Percentiles rank a stretch among this genome's conserved stretches.
phyloP scores from a whole-genome alignment of 2,797 vertebrate species.

The Argya squamiceps region DNA sequence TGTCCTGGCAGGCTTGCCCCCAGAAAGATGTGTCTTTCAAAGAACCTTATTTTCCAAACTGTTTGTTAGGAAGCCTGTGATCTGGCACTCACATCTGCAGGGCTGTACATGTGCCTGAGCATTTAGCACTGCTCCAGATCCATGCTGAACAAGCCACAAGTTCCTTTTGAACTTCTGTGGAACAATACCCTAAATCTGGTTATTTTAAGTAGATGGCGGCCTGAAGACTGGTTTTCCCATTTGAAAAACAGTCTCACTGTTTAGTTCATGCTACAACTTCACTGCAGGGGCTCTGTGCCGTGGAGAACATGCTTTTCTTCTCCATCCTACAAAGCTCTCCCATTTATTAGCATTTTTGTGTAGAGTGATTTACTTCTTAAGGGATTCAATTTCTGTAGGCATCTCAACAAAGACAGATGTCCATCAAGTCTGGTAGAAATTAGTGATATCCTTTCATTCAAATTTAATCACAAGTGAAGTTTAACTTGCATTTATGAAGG shows the following conservation, averaged over 20 bases:
- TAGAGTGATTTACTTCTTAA: constrained; percentile 3
- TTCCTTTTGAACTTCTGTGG: background rate
- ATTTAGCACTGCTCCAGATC: background rate
- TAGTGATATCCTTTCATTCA: constrained; percentile 62
- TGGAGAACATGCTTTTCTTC: background rate
- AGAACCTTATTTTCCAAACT: background rate
- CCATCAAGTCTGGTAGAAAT: constrained; percentile 63
- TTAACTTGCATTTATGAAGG: constrained; percentile 69
- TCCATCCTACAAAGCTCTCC: background rate
- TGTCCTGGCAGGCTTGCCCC: background rate
- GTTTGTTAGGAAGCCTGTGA: background rate
- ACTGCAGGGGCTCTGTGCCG: background rate
- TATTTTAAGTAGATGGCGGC: background rate
- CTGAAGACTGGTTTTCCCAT: background rate
- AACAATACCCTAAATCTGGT: background rate
- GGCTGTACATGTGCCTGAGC: rapidly evolving
- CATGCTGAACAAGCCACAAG: background rate
- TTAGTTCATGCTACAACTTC: background rate
- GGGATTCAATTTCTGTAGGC: constrained; percentile 36
- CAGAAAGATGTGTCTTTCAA: background rate
- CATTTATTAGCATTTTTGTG: background rate
- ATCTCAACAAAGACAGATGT: constrained; percentile 51
- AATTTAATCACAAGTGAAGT: constrained; percentile 70
- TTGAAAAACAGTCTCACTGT: background rate
- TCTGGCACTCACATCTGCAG: background rate